Base-by-base conservation (phyloP, 1,140 invertebrate species). In the Leucophenga varia region DNA sequence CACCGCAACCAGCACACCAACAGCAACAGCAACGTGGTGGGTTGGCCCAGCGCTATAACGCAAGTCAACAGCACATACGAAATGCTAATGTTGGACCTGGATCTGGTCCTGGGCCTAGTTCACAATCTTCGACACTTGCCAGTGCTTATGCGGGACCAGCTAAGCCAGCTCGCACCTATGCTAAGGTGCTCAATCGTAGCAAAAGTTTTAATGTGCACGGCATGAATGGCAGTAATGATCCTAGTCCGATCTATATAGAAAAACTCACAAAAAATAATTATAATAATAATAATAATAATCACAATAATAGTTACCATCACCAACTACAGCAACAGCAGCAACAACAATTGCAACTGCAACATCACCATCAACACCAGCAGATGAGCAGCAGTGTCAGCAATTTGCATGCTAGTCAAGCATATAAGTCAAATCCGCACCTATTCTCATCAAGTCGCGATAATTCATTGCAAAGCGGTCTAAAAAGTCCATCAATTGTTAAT, bases 131-230 rank as follows among this genome's bases (percentile, higher is more conserved):
- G n/a, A n/a, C n/a, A n/a, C n/a, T 34, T 32, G 42, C 31, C 52
- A 57, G 50, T 52, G 50, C 41, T 47, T n/a, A n/a, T n/a, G 60
- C 77, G 21, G 82, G 80, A 8, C 86, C 87, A 0, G 81, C 80
- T 0, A 89, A 90, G 71, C 86, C 86, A 2, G 84, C 86, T 21
- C 75, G 87, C 49, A 87, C 86, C 9, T 89, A 89, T 65, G 64
- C 65, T 13, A 87, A 85, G 59, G 84, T 86, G 1, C 74, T 92
- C 9, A 83, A 86, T 14, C 78, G 89, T 41, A 91, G 89, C 76
- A 89, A 91, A 74, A 91, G 89, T 74, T 90, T 93, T 75, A 90
- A 89, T 77, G 86, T 90, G 36, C 86, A 89, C 55, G 84, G 81
- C 55, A 64, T 72, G 67, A 75, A 76, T 30, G 79, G 73, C 44